These are phyloP conservation scores for Xiphydria camelus DNA, from an alignment of 2,888 invertebrate species.

Conservation along the genomic window DNA sequence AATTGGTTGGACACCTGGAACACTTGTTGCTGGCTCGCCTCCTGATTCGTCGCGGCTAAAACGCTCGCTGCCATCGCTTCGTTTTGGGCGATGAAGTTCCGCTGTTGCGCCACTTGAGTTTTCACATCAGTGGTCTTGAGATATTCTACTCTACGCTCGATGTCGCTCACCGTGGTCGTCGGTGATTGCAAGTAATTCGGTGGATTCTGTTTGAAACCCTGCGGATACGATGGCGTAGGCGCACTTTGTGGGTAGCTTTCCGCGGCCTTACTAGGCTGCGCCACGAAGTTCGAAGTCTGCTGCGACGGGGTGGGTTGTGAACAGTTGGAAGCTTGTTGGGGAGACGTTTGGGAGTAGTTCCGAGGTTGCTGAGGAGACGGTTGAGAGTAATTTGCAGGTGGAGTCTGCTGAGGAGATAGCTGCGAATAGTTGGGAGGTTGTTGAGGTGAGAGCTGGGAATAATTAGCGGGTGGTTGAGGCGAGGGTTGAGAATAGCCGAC, in stretches of 20 bases:
- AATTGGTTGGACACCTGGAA: constrained; percentile 10
- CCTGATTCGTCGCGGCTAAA: too few species aligned
- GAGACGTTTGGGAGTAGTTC: constrained; percentile 51
- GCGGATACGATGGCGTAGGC: constrained; percentile 31
- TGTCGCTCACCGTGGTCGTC: constrained; percentile 27
- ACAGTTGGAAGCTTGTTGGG: constrained; percentile 40
- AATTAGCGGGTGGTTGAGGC: constrained; percentile 32
- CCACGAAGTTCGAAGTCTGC: constrained; percentile 43
- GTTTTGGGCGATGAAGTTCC: constrained; percentile 24
- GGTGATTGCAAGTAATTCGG: constrained; percentile 30
- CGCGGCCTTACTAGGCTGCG: constrained; percentile 14
- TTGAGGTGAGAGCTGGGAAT: constrained; percentile 34
- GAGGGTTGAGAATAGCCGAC: constrained; percentile 54
- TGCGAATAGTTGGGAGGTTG: constrained; percentile 36
- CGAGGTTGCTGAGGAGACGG: constrained; percentile 52
- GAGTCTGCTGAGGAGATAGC: constrained; percentile 38
- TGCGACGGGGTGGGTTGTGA: constrained; percentile 26
- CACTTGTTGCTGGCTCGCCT: too few species aligned
- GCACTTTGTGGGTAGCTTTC: constrained; percentile 26
- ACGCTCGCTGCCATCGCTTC: constrained; percentile 1
- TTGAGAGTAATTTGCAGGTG: constrained; percentile 56
- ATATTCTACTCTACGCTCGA: constrained; percentile 41
- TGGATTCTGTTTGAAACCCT: constrained; percentile 38
- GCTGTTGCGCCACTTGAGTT: constrained; percentile 32
- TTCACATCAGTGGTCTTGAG: constrained; percentile 35